Base-by-base conservation (phyloP, 2,888 invertebrate species). In the Syritta pipiens region DNA sequence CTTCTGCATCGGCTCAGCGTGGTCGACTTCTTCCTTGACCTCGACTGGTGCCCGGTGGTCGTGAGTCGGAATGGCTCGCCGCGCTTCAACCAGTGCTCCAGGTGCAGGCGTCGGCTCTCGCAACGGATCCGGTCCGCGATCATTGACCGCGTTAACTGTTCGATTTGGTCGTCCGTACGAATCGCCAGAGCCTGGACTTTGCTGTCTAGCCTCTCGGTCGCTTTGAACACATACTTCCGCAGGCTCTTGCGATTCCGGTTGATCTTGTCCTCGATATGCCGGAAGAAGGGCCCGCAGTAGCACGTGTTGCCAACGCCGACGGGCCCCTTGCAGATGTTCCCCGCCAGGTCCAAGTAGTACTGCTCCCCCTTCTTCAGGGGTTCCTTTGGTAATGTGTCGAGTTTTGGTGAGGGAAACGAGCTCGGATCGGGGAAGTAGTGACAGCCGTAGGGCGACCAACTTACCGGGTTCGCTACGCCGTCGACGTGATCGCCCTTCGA, bases 301-400 rank as follows among this genome's bases (percentile, higher is more conserved):
- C 97, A 97, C 0, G 95, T 95, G 87, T 96, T 96, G 0, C 97
- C 96, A 1, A 96, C 94, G 0, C 97, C 97, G n/a, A 97, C 94
- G 0, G 97, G 97, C 1, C 97, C 97, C 89, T 98, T 97, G 84
- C 96, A 93, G 77, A 98, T 96, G 86, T 97, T 97, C 1, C 98
- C 98, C 9, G 97, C 97, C 82, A 98, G 91, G 88, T 98, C 98
- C 83, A 97, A 90, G 88, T 94, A 98, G 88, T 98, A 98, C 88
- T 97, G 97, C 89, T 97, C 96, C 74, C 97, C 98, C 84, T 94
- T 93, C 84, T 92, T 92, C 14, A 97, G 89, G 0, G 96, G 96
- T 87, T 96, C 96, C 86, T 94, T 92, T 81, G 97, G 97, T 81
- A 97, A 89, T 55, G 96, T 95, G 88, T 95, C 95, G 79, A 96